phyloP scores from a whole-genome alignment of 2,797 vertebrate genomes.

The Hypotaenidia philippensis region DNA sequence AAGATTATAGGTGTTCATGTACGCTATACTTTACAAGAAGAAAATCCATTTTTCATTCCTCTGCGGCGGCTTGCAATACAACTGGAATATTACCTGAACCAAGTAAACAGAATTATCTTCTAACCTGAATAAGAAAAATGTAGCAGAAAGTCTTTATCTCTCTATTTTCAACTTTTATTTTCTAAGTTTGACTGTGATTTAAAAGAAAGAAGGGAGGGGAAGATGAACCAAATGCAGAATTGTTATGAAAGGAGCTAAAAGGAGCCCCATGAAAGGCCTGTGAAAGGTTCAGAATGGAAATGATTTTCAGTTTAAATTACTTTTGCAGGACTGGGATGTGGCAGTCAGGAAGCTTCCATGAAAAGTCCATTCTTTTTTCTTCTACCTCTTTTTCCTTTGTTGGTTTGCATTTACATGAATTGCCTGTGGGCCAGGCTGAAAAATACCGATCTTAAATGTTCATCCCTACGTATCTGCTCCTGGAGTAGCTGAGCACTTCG shows the following conservation, averaged over 20 bases:
- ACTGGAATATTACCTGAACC: constrained; percentile 71
- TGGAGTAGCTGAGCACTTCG: neutral
- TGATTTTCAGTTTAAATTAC: constrained; percentile 65
- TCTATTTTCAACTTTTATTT: constrained; percentile 57
- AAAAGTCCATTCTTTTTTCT: constrained; percentile 10
- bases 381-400: neutral
- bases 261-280: neutral
- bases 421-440: neutral
- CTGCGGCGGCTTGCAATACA: constrained; percentile 43
- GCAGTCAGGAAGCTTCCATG: neutral
- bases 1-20: constrained; percentile 35
- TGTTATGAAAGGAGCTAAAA: neutral
- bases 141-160: constrained; percentile 61
- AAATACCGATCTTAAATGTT: neutral
- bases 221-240: constrained; percentile 31
- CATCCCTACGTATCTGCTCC: neutral
- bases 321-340: constrained; percentile 2
- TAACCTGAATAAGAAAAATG: constrained; percentile 53
- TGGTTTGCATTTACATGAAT: neutral
- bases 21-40: constrained; percentile 27
- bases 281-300: constrained; percentile 52
- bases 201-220: constrained; percentile 22
- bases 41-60: constrained; percentile 80
- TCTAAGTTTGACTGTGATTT: constrained; percentile 46
- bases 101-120: constrained; percentile 78